phyloP scores from a whole-genome alignment of 2,888 invertebrate species.

The Cataglyphis livida region DNA sequence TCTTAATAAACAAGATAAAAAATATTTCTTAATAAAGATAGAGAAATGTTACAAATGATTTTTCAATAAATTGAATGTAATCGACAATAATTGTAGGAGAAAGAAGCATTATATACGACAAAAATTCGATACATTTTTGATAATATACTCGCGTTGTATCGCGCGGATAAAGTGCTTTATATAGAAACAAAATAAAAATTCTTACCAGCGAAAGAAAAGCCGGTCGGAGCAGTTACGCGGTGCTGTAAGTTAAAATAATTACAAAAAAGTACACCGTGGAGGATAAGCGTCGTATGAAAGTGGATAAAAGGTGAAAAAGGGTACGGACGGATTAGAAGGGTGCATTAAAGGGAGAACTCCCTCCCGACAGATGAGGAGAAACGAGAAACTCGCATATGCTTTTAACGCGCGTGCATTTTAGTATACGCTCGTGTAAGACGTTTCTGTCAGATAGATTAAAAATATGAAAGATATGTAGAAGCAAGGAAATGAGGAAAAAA shows the following conservation, averaged over 20 bases:
- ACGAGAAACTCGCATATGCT: constrained; percentile 55
- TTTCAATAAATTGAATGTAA: constrained; percentile 13
- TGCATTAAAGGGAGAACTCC: constrained; percentile 44
- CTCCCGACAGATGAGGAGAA: constrained; percentile 55
- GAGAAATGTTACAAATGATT: constrained; percentile 1
- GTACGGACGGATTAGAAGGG: constrained; percentile 44
- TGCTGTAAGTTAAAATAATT: constrained; percentile 53
- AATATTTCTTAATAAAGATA: constrained; percentile 15
- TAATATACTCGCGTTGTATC: neutral
- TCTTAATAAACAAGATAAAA: constrained; percentile 16
- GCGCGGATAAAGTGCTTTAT: constrained; percentile 21
- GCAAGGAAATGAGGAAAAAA: neutral
- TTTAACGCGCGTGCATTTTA: constrained; percentile 42
- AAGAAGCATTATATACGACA: constrained; percentile 33
- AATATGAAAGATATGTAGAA: constrained; percentile 37
- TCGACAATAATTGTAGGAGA: constrained; percentile 8
- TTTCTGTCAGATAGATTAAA: constrained; percentile 46
- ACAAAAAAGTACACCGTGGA: constrained; percentile 53
- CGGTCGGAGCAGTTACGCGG: constrained; percentile 33
- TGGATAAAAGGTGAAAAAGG: constrained; percentile 59
- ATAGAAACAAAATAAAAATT: constrained; percentile 48
- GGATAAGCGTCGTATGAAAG: constrained; percentile 44
- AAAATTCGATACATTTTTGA: constrained; percentile 11
- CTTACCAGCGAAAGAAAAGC: constrained; percentile 23
- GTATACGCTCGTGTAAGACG: constrained; percentile 27